Evolutionary conservation across 2,797 vertebrate species (phyloP).

Genomic region (Scolopax rusticola): DNA sequence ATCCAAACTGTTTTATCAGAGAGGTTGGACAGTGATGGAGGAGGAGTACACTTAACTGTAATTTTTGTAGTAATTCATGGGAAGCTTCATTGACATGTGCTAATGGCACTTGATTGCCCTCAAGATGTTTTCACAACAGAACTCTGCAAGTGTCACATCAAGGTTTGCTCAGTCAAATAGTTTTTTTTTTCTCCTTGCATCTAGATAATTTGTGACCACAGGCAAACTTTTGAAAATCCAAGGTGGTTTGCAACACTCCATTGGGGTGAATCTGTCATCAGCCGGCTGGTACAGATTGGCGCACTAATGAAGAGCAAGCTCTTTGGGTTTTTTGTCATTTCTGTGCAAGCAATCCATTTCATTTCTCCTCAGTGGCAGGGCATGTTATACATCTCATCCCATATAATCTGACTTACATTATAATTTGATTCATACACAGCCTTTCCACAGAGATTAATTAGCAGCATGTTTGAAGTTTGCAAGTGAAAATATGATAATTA

Average conservation of each 20-base stretch:
- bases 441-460: slow-evolving; percentile 74
- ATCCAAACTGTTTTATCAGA: slow-evolving; percentile 86
- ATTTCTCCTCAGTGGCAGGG: slow-evolving; percentile 38
- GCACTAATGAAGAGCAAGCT: slow-evolving; percentile 81
- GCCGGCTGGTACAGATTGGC: slow-evolving; percentile 74
- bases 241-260: slow-evolving; percentile 82
- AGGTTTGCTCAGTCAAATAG: slow-evolving; percentile 83
- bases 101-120: slow-evolving; percentile 86
- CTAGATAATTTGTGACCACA: slow-evolving; percentile 87
- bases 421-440: slow-evolving; percentile 65
- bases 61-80: slow-evolving; percentile 83
- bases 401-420: slow-evolving; percentile 71
- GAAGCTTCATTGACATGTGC: slow-evolving; percentile 85
- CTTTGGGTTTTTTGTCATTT: slow-evolving; percentile 74
- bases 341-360: slow-evolving; percentile 58
- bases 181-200: slow-evolving; percentile 85
- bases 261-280: slow-evolving; percentile 84
- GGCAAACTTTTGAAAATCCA: slow-evolving; percentile 86
- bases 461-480: slow-evolving; percentile 70
- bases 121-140: slow-evolving; percentile 89
- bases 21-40: slow-evolving; percentile 83
- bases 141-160: slow-evolving; percentile 77
- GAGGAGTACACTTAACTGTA: slow-evolving; percentile 77
- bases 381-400: slow-evolving; percentile 65
- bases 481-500: slow-evolving; percentile 76